Base-by-base conservation (phyloP, 2,888 invertebrate species). In the Sylvicola cinctus region DNA sequence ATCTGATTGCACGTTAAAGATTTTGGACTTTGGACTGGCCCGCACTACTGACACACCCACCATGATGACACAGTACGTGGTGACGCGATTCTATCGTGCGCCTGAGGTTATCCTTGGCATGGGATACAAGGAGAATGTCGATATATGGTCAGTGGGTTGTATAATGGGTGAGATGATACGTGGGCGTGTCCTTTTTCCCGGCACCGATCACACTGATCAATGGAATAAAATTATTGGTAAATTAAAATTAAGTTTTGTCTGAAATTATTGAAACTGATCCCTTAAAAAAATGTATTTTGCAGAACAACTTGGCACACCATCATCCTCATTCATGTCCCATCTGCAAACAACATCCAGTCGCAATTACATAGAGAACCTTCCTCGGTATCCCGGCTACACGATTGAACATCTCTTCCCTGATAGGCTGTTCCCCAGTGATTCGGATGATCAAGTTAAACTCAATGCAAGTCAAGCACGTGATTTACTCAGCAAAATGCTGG, bases 21-120 rank as follows among this genome's bases (percentile, higher is more conserved):
- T 98, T 58, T 68, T 98, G 51, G 98, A 98, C 65, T 99, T 98
- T 58, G 98, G 98, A 16, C 68, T 98, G 50, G 98, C 98, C 37
- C 72, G 98, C 53, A 95, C 96, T 35, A 93, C 95, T 34, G 93
- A 93, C 35, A 93, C 93, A 45, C 91, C 90, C 40, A 96, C 96
- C 60, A 95, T 96, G 93, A 98, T 98, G 98, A 99, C 98, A 32
- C 98, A 98, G 3, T 99, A 99, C 62, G 98, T 99, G 40, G 98
- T 98, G 41, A 98, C 98, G 37, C 68, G 98, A 45, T 95, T 98
- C 63, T 99, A 98, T 63, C 70, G 98, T 47, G 98, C 98, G 40
- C 98, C 98, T 0, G 98, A 98, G 68, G 90, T 81, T 36, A 93
- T 95, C 53, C 68, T 95, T 40, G 95, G 95, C 44, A 98, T 98